Evolutionary conservation across 2,113 vertebrate species (phyloP).

Genomic region (Atherinomorus stipes): DNA sequence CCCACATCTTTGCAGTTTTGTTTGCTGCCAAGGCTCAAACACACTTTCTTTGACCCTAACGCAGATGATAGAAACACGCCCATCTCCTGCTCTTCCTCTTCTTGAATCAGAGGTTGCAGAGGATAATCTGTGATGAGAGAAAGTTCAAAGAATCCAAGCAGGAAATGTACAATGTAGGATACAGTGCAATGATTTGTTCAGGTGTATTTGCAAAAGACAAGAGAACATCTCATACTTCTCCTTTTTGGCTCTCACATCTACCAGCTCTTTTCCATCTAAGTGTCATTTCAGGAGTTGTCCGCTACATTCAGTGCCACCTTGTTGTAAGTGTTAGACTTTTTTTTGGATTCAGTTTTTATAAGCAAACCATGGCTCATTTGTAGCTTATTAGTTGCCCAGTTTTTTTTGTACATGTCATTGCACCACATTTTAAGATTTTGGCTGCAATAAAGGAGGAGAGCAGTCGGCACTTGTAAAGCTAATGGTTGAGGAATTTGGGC

Average conservation of each 20-base stretch:
- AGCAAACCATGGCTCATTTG: conserved; percentile 2
- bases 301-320: conserved; percentile 5
- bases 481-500: neutral
- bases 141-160: neutral
- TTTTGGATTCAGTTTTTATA: conserved; percentile 5
- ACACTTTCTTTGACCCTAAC: neutral
- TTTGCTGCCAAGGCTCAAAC: conserved; percentile 18
- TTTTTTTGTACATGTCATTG: neutral
- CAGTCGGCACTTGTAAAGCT: conserved; percentile 2
- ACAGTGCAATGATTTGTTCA: neutral
- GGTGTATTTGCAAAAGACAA: neutral
- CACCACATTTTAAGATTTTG: conserved; percentile 17
- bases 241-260: conserved; percentile 30
- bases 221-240: conserved; percentile 14
- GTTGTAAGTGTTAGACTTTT: neutral
- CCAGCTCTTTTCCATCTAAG: conserved; percentile 8
- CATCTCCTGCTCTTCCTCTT: conserved; percentile 11
- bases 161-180: neutral
- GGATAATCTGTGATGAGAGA: neutral
- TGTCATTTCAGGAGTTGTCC: conserved; percentile 8
- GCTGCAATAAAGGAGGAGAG: neutral
- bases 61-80: conserved; percentile 15
- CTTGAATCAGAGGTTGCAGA: neutral
- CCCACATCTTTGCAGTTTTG: conserved; percentile 25
- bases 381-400: neutral